These are phyloP conservation scores for Drosophila nigrodunni DNA, from an alignment of 1,140 invertebrate genomes.

Conservation along the genomic window DNA sequence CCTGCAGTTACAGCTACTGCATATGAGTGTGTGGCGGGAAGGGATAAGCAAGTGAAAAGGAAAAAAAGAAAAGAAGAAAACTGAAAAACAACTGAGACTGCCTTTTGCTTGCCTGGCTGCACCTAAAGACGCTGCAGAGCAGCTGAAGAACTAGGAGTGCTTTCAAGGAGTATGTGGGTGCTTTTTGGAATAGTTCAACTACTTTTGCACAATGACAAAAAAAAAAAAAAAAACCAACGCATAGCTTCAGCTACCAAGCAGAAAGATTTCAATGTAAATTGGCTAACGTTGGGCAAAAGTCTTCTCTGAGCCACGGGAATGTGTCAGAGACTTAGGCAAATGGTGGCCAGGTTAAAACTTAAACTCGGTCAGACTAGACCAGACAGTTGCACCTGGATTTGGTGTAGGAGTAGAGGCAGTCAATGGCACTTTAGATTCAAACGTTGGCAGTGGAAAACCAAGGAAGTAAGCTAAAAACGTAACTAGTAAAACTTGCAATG, in stretches of 20 bases:
- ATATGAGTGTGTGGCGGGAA: conserved; percentile 2
- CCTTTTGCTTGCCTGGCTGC: conserved; percentile 44
- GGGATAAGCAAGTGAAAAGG: not conserved
- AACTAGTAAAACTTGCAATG: conserved; percentile 39
- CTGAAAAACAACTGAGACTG: conserved; percentile 35
- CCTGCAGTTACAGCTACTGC: conserved; percentile 67
- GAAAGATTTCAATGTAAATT: conserved; percentile 74
- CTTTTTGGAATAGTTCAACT: conserved; percentile 75
- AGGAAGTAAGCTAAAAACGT: conserved; percentile 1
- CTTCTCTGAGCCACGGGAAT: conserved; percentile 57
- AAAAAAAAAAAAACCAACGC: conserved; percentile 45
- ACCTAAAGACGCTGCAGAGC: conserved; percentile 58
- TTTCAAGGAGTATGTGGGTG: conserved; percentile 63
- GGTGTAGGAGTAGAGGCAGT: not conserved
- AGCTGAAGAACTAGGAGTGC: not conserved
- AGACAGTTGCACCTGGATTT: conserved; percentile 12
- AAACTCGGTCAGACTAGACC: conserved; percentile 18
- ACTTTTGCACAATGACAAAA: conserved; percentile 58
- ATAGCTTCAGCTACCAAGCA: conserved; percentile 3
- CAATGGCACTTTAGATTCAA: conserved; percentile 23
- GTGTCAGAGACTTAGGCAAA: conserved; percentile 71
- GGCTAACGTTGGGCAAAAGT: conserved; percentile 58
- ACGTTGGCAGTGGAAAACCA: not conserved
- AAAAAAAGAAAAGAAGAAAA: not conserved
- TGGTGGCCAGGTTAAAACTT: conserved; percentile 27